Evolutionary conservation across 2,888 invertebrate species (phyloP), one percentile per base, ranked within the genome.

Genomic region (Papilio gigon): DNA sequence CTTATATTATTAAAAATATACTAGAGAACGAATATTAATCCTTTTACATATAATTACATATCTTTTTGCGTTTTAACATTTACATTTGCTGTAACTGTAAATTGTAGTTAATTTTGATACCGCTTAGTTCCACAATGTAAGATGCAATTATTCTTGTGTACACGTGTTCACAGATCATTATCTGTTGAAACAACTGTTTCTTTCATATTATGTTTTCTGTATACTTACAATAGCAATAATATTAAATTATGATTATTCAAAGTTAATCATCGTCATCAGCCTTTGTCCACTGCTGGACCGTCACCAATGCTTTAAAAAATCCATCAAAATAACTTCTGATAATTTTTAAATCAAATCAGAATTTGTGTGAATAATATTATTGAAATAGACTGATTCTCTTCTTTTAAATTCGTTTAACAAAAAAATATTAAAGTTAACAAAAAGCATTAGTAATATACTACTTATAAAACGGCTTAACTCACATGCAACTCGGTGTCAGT

Each of bases 151-250:
- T 64, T 64, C 50, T 50, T 37, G 33, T 63, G 30, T 50, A 64
- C 63, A 64, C 63, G 63, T 64, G 50, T 64, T 42, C 35, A 50
- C 14, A 64, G 63, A 64, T 64, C 37, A 9, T 35, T 64, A 64
- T 64, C 63, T 64, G 22, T 64, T 37, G 30, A 47, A 20, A 37
- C 33, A 33, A 50, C 50, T 64, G 35, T 64, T 64, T 53, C 50
- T 64, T 47, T 22, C 17, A 50, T 35, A 64, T 64, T 53, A 50
- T 50, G 35, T 53, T 64, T 50, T 35, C 22, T 56, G 30, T 17
- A 14, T 50, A 50, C 1, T 53, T 64, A 53, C 20, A 14, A 27
- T 50, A 14, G 40, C 8, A 40, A 17, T 17, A 40, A 35, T n/a
- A 6, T 40, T 40, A n/a, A 40, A 40, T n/a, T 40, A 6, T 40